Percentiles rank a stretch among this genome's conserved stretches.
These are phyloP conservation scores for Plagodis pulveraria DNA, from an alignment of 2,888 invertebrate genomes.

Conservation along the genomic window DNA sequence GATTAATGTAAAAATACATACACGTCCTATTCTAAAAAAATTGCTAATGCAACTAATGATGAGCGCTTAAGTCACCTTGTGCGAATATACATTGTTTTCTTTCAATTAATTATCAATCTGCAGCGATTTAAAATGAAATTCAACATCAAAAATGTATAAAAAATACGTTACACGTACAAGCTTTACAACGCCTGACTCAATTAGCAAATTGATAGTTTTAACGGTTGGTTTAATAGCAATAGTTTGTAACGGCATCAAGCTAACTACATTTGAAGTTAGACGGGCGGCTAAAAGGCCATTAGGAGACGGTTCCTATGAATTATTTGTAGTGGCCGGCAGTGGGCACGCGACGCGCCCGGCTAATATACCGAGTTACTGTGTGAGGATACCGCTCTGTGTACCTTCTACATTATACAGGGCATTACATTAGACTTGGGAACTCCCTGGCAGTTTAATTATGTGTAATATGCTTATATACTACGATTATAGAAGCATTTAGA, in stretches of 20 bases:
- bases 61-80: no score
- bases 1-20: no score
- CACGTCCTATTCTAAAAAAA: no score
- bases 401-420: constrained; percentile 1
- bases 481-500: no score
- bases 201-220: constrained; percentile 58
- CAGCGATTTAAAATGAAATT: no score
- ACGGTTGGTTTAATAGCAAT: constrained; percentile 64
- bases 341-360: constrained; percentile 59
- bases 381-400: constrained; percentile 28
- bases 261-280: constrained; percentile 78
- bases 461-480: background rate
- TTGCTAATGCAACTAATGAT: no score
- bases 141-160: constrained; percentile 16
- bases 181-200: constrained; percentile 20
- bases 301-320: constrained; percentile 77
- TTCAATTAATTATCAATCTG: no score
- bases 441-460: background rate
- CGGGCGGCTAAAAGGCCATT: constrained; percentile 80
- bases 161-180: constrained; percentile 29
- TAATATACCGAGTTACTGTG: constrained; percentile 68
- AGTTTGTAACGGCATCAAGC: constrained; percentile 64
- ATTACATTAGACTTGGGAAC: background rate
- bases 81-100: no score
- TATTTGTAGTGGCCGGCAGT: constrained; percentile 66